These are phyloP conservation scores for Stenurella melanura DNA, from an alignment of 2,888 invertebrate species.

Conservation along the genomic window DNA sequence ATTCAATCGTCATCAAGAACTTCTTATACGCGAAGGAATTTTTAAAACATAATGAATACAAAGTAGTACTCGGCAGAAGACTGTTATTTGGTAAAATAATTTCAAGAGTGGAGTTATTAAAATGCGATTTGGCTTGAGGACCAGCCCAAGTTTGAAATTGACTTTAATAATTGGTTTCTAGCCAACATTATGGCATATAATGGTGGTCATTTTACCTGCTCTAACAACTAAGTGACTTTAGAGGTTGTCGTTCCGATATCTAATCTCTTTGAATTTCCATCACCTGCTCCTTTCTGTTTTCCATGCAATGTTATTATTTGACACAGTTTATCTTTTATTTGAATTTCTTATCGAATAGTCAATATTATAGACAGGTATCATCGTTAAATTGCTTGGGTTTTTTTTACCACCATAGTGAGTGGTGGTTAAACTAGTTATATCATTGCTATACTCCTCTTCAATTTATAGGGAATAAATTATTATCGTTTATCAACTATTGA, in stretches of 20 bases:
- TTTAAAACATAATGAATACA: constrained; percentile 37
- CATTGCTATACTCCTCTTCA: no score
- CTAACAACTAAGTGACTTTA: constrained; percentile 45
- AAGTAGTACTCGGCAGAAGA: constrained; percentile 51
- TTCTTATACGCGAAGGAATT: constrained; percentile 18
- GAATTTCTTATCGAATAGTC: constrained; percentile 27
- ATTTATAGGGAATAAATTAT: no score
- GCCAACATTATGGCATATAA: constrained; percentile 59
- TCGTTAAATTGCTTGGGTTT: neutral
- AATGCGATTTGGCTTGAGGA: constrained; percentile 63
- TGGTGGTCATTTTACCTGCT: constrained; percentile 56
- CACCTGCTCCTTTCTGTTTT: constrained; percentile 39
- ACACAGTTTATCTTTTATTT: constrained; percentile 32
- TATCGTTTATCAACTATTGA: no score
- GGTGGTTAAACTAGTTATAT: neutral
- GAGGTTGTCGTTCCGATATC: constrained; percentile 41
- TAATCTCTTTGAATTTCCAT: constrained; percentile 41
- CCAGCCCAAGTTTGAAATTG: constrained; percentile 57
- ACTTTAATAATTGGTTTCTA: constrained; percentile 65
- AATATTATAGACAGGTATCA: constrained; percentile 38
- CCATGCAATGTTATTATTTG: constrained; percentile 34
- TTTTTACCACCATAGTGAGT: constrained; percentile 1
- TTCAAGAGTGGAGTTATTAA: constrained; percentile 65
- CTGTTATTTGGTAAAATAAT: constrained; percentile 64
- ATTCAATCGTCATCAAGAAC: constrained; percentile 18